phyloP scores from a whole-genome alignment of 1,140 invertebrate species.

The Scaptomyza pallida region DNA sequence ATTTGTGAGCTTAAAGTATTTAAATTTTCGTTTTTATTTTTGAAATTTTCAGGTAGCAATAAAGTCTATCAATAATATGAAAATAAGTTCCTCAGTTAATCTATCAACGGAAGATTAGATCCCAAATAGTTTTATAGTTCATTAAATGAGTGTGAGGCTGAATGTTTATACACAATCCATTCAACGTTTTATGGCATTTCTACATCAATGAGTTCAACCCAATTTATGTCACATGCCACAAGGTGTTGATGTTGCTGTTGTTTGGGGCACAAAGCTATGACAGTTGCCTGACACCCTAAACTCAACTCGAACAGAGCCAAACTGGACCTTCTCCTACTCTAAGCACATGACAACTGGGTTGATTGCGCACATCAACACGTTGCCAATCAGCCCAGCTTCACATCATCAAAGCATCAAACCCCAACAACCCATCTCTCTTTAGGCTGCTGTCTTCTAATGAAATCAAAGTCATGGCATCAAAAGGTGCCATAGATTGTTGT shows the following conservation, averaged over 20 bases:
- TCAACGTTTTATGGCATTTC: constrained; percentile 34
- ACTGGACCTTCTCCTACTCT: not conserved
- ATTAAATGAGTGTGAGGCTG: constrained; percentile 14
- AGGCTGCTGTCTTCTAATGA: constrained; percentile 27
- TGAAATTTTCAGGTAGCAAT: too few species aligned
- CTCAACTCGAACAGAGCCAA: not conserved
- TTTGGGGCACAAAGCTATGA: constrained; percentile 5
- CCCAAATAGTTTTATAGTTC: constrained; percentile 29
- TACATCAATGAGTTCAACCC: constrained; percentile 29
- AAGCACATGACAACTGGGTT: constrained; percentile 59
- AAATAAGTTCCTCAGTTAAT: not conserved
- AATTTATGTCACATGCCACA: constrained; percentile 56
- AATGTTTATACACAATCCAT: constrained; percentile 31
- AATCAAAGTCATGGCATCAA: constrained; percentile 50
- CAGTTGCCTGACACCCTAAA: constrained; percentile 11
- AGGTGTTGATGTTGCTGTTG: not conserved
- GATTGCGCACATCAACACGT: constrained; percentile 76
- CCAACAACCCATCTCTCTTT: not conserved
- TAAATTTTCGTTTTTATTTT: not conserved
- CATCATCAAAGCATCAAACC: constrained; percentile 11
- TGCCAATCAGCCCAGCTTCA: constrained; percentile 53
- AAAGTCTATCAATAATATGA: too few species aligned
- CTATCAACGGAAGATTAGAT: constrained; percentile 2
- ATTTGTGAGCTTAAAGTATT: not conserved
- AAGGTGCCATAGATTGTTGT: constrained; percentile 78